Conservation (phyloP, 23 tunicate species). For the Halocynthia aurantium region DNA sequence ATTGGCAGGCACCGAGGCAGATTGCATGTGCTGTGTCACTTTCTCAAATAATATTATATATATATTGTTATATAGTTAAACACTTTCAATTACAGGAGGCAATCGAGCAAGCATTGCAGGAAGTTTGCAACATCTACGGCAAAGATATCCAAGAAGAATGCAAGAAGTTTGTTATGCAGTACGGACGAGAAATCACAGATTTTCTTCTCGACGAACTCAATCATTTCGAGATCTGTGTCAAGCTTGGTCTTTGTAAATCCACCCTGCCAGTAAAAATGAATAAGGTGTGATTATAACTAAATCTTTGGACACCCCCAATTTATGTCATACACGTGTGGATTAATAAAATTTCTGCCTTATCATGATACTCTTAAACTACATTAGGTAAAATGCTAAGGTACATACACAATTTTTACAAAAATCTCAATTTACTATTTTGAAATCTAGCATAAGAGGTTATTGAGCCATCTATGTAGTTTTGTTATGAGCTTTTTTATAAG, state of each 20-base stretch:
- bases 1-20: neutral
- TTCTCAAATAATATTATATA: neutral
- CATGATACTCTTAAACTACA: too few relatives aligned
- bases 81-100: conserved; percentile 34
- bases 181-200: conserved; percentile 35
- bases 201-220: conserved; percentile 45
- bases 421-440: too few relatives aligned
- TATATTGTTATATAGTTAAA: neutral
- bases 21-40: too few relatives aligned
- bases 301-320: too few relatives aligned
- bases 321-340: too few relatives aligned
- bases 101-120: conserved; percentile 19
- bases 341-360: too few relatives aligned
- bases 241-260: conserved; percentile 28
- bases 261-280: neutral
- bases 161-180: conserved; percentile 27
- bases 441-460: too few relatives aligned
- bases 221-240: conserved; percentile 42
- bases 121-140: conserved; percentile 34
- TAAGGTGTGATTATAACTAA: too few relatives aligned
- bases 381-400: too few relatives aligned
- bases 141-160: conserved; percentile 40
- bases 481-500: too few relatives aligned
- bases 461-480: too few relatives aligned
- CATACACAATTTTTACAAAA: too few relatives aligned